phyloP scores from a whole-genome alignment of 2,888 invertebrate genomes.

The Leptura quadrifasciata region DNA sequence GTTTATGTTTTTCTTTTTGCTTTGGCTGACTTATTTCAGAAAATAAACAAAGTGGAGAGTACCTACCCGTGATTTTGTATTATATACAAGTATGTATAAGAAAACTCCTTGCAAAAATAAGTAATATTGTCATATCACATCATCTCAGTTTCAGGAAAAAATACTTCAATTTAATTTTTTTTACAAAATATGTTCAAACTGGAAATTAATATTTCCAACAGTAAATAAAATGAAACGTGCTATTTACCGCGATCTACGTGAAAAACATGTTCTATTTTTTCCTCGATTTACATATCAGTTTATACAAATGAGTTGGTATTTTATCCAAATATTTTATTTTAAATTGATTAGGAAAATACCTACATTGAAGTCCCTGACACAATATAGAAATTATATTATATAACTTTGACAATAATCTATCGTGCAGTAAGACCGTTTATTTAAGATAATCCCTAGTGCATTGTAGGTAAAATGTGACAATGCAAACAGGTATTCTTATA shows the following conservation, averaged over 20 bases:
- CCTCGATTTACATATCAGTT: not conserved
- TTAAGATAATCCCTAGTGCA: too few relatives aligned
- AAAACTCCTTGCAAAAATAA: too few relatives aligned
- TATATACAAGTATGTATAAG: too few relatives aligned
- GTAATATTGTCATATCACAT: too few relatives aligned
- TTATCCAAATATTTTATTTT: not conserved
- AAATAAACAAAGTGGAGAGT: too few relatives aligned
- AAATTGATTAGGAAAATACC: not conserved
- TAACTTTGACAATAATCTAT: not conserved
- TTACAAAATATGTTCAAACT: not conserved
- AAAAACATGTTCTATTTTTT: not conserved
- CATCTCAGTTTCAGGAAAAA: too few relatives aligned
- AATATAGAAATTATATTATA: not conserved
- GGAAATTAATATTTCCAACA: not conserved
- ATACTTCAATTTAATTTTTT: too few relatives aligned
- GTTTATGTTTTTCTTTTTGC: too few relatives aligned
- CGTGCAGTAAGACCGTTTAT: not conserved
- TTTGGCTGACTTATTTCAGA: too few relatives aligned
- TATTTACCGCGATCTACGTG: not conserved
- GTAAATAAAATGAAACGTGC: not conserved
- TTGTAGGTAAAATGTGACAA: too few relatives aligned
- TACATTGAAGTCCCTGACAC: not conserved
- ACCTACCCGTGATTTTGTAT: too few relatives aligned
- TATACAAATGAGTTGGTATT: not conserved
- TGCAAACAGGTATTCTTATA: too few relatives aligned